Percentiles rank a stretch among this genome's conserved stretches.
These are phyloP conservation scores for Pavo muticus DNA, from an alignment of 2,113 vertebrate species.

Conservation along the genomic window DNA sequence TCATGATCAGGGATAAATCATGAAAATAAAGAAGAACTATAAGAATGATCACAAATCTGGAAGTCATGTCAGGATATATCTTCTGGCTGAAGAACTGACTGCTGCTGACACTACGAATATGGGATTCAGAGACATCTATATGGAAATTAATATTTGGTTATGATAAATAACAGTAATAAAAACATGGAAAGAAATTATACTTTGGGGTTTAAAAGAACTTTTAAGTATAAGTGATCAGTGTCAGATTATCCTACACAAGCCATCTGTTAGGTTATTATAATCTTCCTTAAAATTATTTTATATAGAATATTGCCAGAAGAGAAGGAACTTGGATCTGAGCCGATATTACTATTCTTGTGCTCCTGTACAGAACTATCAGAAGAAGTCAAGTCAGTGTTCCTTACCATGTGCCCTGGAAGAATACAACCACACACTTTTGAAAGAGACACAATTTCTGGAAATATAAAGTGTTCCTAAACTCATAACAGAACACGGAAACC, in stretches of 20 bases:
- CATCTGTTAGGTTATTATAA: conserved; percentile 65
- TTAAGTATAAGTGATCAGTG: conserved; percentile 30
- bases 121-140: neutral
- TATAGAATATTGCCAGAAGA: conserved; percentile 39
- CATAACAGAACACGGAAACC: neutral
- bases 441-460: neutral
- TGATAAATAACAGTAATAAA: conserved; percentile 38
- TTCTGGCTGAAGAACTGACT: neutral
- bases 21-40: neutral
- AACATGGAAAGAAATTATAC: neutral
- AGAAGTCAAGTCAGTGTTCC: neutral
- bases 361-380: neutral
- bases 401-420: neutral
- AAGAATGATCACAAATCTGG: neutral
- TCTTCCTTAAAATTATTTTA: conserved; percentile 31
- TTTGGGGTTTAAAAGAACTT: conserved; percentile 46
- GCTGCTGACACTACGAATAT: neutral
- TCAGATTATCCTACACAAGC: conserved; percentile 62
- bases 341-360: conserved; percentile 4
- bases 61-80: neutral
- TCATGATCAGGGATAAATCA: neutral
- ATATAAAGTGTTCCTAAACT: neutral
- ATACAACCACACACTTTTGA: neutral
- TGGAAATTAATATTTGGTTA: neutral
- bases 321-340: conserved; percentile 28